Conservation (phyloP, 1,140 invertebrate species). For the Eumeta japonica region DNA sequence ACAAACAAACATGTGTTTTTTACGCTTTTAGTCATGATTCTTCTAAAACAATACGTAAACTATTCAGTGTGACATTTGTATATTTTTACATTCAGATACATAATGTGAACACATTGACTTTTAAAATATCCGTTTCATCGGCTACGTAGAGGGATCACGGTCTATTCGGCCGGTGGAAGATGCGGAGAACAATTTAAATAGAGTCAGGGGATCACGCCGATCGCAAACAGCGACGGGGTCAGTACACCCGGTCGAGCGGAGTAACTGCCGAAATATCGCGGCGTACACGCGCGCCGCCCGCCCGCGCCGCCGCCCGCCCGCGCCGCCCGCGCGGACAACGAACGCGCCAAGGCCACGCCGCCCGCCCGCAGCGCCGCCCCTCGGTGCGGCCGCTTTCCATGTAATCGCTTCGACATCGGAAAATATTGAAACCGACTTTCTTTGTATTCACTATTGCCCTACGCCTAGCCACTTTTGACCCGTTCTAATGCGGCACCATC, state of each 20-base stretch:
- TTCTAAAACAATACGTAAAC: neutral
- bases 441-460: too few relatives aligned
- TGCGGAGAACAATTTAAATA: conserved; percentile 29
- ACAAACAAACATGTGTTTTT: neutral
- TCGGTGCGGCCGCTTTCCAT: conserved; percentile 6
- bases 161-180: neutral
- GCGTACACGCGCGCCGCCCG: conserved; percentile 36
- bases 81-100: neutral
- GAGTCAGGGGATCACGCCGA: conserved; percentile 51
- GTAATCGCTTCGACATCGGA: conserved; percentile 2
- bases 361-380: conserved; percentile 9
- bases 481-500: neutral
- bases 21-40: neutral
- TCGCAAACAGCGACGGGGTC: conserved; percentile 50
- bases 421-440: neutral
- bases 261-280: conserved; percentile 52
- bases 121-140: neutral
- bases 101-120: neutral
- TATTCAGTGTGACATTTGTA: neutral
- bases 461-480: too few relatives aligned
- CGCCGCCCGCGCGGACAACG: conserved; percentile 34
- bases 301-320: conserved; percentile 14
- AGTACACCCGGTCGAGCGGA: conserved; percentile 41
- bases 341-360: conserved; percentile 39
- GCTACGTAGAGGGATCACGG: neutral